phyloP scores from a whole-genome alignment of 2,888 invertebrate species.

The Tetragonisca angustula region DNA sequence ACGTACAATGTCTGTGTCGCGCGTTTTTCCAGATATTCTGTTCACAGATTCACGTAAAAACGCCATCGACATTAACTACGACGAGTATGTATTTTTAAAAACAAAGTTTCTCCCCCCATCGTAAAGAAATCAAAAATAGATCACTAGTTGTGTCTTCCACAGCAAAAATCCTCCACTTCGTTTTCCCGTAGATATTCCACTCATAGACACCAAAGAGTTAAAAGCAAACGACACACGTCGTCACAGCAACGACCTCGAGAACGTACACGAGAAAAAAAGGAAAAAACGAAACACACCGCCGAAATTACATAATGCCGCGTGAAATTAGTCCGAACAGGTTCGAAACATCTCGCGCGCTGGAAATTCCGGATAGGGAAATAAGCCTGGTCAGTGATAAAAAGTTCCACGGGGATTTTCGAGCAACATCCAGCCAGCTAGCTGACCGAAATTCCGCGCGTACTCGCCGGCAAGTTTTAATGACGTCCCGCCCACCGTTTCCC shows the following conservation, averaged over 20 bases:
- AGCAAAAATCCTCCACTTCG: too few relatives aligned
- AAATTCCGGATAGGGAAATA: background rate
- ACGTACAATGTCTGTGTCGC: too few relatives aligned
- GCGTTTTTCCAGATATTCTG: too few relatives aligned
- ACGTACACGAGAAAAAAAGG: background rate
- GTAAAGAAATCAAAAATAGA: too few relatives aligned
- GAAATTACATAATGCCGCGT: too few relatives aligned
- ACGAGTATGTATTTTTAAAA: too few relatives aligned
- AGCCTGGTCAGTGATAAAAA: background rate
- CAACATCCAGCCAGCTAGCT: background rate
- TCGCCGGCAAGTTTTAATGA: slow-evolving; percentile 49
- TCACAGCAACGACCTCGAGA: background rate
- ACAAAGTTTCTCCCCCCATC: too few relatives aligned
- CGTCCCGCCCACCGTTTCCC: background rate
- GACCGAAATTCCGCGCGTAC: slow-evolving; percentile 16
- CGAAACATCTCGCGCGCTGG: background rate
- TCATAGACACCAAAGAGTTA: background rate
- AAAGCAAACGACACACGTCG: background rate
- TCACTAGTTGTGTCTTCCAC: too few relatives aligned
- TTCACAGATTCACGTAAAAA: too few relatives aligned
- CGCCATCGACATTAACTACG: too few relatives aligned
- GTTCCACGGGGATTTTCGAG: slow-evolving; percentile 29
- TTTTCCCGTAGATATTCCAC: background rate
- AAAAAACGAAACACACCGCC: too few relatives aligned
- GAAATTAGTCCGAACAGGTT: slow-evolving; percentile 1